Evolutionary conservation across 2,888 invertebrate genomes (phyloP).

Genomic region (Idaea aversata): DNA sequence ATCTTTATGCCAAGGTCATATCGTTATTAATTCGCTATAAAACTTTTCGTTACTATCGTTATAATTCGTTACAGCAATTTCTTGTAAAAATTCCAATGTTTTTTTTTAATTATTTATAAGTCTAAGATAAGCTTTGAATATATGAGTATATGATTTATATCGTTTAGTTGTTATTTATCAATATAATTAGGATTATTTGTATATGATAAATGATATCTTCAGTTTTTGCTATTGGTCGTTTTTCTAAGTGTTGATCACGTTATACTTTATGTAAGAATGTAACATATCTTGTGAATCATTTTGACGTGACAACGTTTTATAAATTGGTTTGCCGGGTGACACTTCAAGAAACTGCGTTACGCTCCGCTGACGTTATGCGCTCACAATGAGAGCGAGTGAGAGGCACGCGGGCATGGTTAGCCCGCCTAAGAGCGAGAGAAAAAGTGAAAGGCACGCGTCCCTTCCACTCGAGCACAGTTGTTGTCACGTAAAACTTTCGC

Average conservation of each 20-base stretch:
- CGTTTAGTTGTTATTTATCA: background rate
- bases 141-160: background rate
- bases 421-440: no score
- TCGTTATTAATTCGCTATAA: slow-evolving; percentile 3
- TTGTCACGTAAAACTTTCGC: no score
- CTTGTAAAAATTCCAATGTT: background rate
- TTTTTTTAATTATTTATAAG: background rate
- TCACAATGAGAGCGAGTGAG: no score
- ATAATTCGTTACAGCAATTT: background rate
- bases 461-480: no score
- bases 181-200: slow-evolving; percentile 3
- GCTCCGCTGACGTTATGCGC: no score
- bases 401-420: no score
- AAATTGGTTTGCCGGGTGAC: no score
- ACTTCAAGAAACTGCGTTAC: no score
- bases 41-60: background rate
- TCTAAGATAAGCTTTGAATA: background rate
- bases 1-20: background rate
- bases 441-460: no score
- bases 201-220: slow-evolving; percentile 15
- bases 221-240: background rate
- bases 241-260: background rate
- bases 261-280: background rate
- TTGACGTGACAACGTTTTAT: no score
- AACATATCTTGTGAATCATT: background rate